A percentile compares a stretch with the other conserved stretches of the same genome.
Conservation (phyloP, 2,113 vertebrate genomes). For the Danio rerio region DNA sequence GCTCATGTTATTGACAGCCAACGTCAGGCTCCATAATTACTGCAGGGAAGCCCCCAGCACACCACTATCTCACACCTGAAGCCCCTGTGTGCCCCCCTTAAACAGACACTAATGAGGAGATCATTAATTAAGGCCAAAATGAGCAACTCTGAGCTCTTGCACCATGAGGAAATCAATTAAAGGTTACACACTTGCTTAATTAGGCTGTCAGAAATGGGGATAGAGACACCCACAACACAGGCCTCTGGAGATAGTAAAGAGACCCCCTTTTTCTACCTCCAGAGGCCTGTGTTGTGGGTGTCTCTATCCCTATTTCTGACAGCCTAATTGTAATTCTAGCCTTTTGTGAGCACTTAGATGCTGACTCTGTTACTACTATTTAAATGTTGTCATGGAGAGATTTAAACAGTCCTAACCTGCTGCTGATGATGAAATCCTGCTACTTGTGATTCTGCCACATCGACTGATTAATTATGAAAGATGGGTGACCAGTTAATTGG, state of each 20-base stretch:
- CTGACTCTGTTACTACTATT: conserved; percentile 11
- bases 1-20: conserved; percentile 8
- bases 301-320: neutral
- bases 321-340: conserved; percentile 4
- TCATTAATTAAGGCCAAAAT: conserved; percentile 52
- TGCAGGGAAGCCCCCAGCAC: conserved; percentile 8
- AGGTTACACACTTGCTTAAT: conserved; percentile 12
- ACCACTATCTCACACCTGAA: conserved; percentile 1
- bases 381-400: neutral
- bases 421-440: neutral
- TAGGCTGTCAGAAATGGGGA: conserved; percentile 12
- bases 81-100: conserved; percentile 2
- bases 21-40: conserved; percentile 16
- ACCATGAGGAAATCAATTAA: conserved; percentile 51
- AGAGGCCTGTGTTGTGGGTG: conserved; percentile 8
- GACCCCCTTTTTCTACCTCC: neutral
- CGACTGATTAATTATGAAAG: neutral
- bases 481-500: neutral
- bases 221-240: neutral
- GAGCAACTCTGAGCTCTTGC: conserved; percentile 22
- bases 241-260: conserved; percentile 7
- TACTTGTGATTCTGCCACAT: neutral
- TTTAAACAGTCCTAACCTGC: neutral
- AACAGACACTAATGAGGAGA: conserved; percentile 46
- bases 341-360: neutral